Evolutionary conservation across 2,113 vertebrate genomes (phyloP).

Genomic region (Dipodomys ordii): DNA sequence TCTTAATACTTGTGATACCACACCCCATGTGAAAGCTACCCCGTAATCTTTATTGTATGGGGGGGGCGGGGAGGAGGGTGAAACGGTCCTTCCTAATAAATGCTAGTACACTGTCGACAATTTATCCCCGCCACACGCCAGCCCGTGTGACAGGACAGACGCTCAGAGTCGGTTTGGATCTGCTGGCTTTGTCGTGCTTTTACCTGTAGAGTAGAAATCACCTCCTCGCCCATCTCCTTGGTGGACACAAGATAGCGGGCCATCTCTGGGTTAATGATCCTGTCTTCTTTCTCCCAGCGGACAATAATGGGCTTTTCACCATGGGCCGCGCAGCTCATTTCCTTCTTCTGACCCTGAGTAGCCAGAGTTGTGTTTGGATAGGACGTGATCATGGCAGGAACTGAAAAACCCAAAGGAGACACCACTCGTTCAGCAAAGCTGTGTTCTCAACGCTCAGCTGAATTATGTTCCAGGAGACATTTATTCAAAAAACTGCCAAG

Average conservation of each 20-base stretch:
- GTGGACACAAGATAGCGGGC: constrained; percentile 97
- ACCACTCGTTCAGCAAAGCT: neutral
- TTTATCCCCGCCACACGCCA: fast-evolving
- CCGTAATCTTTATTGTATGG: neutral
- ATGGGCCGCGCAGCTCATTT: constrained; percentile 96
- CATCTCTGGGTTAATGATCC: constrained; percentile 98
- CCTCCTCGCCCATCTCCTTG: constrained; percentile 96
- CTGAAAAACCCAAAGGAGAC: constrained; percentile 83
- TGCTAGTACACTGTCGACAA: neutral
- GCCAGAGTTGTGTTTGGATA: constrained; percentile 99
- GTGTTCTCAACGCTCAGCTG: fast-evolving
- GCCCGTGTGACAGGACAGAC: fast-evolving
- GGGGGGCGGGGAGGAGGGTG: neutral
- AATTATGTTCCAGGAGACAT: neutral
- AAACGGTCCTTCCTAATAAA: neutral
- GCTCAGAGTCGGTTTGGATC: fast-evolving
- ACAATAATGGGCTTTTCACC: constrained; percentile 99
- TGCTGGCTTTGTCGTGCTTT: fast-evolving
- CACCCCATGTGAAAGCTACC: neutral
- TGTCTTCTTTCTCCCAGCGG: constrained; percentile 99
- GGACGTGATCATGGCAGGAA: constrained; percentile 99
- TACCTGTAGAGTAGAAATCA: constrained; percentile 97
- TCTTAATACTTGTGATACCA: neutral
- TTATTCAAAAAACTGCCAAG: neutral
- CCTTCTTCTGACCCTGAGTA: constrained; percentile 97